Evolutionary conservation across 1,140 invertebrate species (phyloP).

Genomic region (Apis cerana): DNA sequence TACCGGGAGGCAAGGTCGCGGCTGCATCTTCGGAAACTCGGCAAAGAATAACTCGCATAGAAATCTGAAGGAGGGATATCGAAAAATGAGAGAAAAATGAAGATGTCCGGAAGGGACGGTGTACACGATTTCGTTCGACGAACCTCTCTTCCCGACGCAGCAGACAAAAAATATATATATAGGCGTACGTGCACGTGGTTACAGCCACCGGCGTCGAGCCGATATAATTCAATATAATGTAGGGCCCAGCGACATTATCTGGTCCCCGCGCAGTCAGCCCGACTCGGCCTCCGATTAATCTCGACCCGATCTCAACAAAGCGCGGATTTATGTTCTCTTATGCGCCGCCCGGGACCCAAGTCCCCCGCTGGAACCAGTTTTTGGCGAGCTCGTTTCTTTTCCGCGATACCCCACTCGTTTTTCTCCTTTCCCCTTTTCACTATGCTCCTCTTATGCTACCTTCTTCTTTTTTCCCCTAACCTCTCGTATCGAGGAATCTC

Average conservation of each 20-base stretch:
- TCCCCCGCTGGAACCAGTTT: constrained; percentile 67
- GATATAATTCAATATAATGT: constrained; percentile 73
- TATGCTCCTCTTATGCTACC: neutral
- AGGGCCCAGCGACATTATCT: constrained; percentile 71
- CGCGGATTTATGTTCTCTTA: constrained; percentile 69
- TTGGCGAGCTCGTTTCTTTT: constrained; percentile 63
- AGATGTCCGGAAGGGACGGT: constrained; percentile 11
- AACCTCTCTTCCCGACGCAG: constrained; percentile 25
- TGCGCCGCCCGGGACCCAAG: constrained; percentile 17
- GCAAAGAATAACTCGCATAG: no score
- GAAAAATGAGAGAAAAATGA: constrained; percentile 27
- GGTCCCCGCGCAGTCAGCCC: constrained; percentile 60
- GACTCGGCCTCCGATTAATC: constrained; percentile 68
- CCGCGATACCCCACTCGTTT: constrained; percentile 33
- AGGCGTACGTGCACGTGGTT: neutral
- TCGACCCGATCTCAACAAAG: constrained; percentile 73
- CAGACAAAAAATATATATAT: constrained; percentile 30
- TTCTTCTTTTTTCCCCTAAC: neutral
- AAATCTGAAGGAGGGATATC: no score
- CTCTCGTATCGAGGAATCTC: neutral
- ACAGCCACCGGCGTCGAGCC: constrained; percentile 38
- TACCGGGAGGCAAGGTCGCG: neutral
- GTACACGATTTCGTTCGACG: constrained; percentile 30
- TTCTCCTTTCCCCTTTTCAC: constrained; percentile 15
- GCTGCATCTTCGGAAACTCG: no score